These are phyloP conservation scores for Zeus faber DNA, from an alignment of 2,113 vertebrate genomes.

Conservation along the genomic window DNA sequence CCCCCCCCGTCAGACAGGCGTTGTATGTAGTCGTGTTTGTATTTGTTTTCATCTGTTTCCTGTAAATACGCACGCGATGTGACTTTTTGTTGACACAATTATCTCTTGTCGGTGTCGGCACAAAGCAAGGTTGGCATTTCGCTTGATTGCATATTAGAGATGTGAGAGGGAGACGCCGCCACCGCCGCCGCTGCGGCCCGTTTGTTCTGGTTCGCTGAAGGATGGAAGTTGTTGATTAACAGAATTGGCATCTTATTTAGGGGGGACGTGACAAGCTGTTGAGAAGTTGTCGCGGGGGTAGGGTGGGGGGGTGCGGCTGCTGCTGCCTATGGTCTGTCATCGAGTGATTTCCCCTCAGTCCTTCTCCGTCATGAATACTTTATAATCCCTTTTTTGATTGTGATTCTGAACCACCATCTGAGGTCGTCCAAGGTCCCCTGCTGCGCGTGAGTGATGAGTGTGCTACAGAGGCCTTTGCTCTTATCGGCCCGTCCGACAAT, in stretches of 20 bases:
- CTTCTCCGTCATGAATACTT: not conserved
- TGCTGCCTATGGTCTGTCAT: too few relatives aligned
- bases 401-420: not conserved
- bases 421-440: too few relatives aligned
- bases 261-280: too few relatives aligned
- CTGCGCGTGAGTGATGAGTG: too few relatives aligned
- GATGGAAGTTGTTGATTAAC: conserved; percentile 45
- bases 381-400: not conserved
- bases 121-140: conserved; percentile 55
- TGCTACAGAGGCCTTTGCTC: not conserved
- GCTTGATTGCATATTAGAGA: conserved; percentile 59
- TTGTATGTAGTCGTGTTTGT: not conserved
- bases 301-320: too few relatives aligned
- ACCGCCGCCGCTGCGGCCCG: conserved; percentile 33
- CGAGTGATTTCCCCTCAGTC: not conserved
- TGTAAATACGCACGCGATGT: conserved; percentile 23
- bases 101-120: conserved; percentile 42
- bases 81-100: conserved; percentile 52
- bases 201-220: conserved; percentile 43
- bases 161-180: conserved; percentile 27
- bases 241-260: conserved; percentile 50
- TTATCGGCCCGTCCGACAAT: not conserved
- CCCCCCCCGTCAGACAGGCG: too few relatives aligned
- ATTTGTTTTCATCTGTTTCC: conserved; percentile 18
- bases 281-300: too few relatives aligned